These are phyloP conservation scores for Caenorhabditis imperialis DNA, from an alignment of 2,888 invertebrate species.

Conservation along the genomic window DNA sequence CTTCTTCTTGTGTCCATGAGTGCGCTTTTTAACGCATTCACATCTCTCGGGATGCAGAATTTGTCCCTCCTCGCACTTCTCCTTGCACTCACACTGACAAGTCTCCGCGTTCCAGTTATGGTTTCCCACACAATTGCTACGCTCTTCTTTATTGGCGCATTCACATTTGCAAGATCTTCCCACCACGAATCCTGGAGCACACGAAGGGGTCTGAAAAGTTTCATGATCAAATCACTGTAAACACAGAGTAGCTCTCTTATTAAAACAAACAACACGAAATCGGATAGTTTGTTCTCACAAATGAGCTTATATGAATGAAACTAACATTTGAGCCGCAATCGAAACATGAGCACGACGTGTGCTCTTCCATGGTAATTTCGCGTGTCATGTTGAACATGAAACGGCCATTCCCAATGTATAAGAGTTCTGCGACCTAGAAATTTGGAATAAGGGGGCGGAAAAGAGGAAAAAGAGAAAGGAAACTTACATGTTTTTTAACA, in stretches of 20 bases:
- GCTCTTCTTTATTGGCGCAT: conserved; percentile 51
- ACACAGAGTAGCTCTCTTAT: too few species aligned
- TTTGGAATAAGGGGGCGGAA: too few species aligned
- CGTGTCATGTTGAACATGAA: conserved; percentile 63
- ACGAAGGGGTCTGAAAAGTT: conserved; percentile 42
- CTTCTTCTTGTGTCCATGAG: conserved; percentile 2
- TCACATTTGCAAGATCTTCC: conserved; percentile 58
- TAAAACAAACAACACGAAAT: too few species aligned
- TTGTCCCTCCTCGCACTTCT: conserved; percentile 18
- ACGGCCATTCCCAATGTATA: conserved; percentile 61
- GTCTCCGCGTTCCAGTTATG: conserved; percentile 30
- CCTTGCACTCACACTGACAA: conserved; percentile 43
- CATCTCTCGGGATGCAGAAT: conserved; percentile 16
- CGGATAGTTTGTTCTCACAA: too few species aligned
- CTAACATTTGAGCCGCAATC: conserved; percentile 59
- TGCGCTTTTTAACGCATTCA: conserved; percentile 23
- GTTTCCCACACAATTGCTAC: conserved; percentile 51
- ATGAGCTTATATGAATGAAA: neutral
- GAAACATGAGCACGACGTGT: conserved; percentile 64
- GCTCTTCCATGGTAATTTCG: conserved; percentile 67
- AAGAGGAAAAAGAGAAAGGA: too few species aligned
- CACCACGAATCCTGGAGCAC: conserved; percentile 46
- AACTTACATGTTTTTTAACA: conserved; percentile 57
- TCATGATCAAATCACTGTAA: too few species aligned
- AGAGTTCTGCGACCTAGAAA: conserved; percentile 55